Conservation (phyloP, 2,888 invertebrate species). For the Antheraea assamensis region DNA sequence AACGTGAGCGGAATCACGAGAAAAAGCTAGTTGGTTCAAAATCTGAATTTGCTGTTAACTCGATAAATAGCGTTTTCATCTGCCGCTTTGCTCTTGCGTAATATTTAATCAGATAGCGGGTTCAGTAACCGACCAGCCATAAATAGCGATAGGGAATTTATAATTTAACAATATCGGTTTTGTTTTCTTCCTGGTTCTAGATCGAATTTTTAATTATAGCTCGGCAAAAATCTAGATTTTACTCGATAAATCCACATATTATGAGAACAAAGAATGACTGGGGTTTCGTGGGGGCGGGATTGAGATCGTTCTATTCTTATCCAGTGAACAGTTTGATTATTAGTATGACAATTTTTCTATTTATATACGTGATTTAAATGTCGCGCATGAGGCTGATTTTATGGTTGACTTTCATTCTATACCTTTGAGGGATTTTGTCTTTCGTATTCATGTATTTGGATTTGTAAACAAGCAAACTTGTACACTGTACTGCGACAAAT, state of each 20-base stretch:
- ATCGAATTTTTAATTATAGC: not conserved
- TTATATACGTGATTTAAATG: not conserved
- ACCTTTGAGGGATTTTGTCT: not conserved
- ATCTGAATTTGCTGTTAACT: too few relatives aligned
- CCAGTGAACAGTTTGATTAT: not conserved
- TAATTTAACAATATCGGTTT: not conserved
- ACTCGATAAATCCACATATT: not conserved
- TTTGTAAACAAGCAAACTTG: not conserved
- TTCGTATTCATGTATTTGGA: not conserved
- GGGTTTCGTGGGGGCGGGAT: conserved; percentile 11
- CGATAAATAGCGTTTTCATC: too few relatives aligned
- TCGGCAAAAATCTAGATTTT: not conserved
- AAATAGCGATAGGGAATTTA: not conserved
- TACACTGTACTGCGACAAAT: not conserved
- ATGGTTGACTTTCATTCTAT: not conserved
- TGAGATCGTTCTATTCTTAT: conserved; percentile 13
- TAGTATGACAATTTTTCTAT: conserved; percentile 8
- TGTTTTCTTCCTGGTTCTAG: not conserved
- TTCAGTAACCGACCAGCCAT: not conserved
- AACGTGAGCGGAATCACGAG: too few relatives aligned
- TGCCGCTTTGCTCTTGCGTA: too few relatives aligned
- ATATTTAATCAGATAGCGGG: not conserved
- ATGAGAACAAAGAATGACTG: conserved; percentile 3
- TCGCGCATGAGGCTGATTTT: not conserved
- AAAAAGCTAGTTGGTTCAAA: too few relatives aligned